Conservation (phyloP, 2,888 invertebrate genomes). For the Tetranychus piercei region DNA sequence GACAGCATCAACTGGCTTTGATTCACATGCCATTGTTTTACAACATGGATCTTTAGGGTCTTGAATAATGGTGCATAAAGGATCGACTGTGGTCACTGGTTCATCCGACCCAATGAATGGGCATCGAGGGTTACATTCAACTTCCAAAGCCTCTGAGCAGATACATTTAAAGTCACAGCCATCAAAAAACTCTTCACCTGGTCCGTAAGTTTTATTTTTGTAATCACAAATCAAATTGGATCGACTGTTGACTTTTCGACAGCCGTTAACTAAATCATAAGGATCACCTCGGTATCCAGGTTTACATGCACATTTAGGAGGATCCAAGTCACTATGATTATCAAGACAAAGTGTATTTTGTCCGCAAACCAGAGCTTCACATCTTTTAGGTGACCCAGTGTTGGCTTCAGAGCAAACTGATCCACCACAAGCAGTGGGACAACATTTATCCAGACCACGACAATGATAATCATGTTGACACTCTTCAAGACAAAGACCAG, state of each 20-base stretch:
- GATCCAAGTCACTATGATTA: slow-evolving; percentile 19
- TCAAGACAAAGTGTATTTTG: slow-evolving; percentile 29
- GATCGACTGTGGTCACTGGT: slow-evolving; percentile 14
- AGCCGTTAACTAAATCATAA: slow-evolving; percentile 28
- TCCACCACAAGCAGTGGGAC: slow-evolving; percentile 27
- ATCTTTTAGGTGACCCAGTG: slow-evolving; percentile 8
- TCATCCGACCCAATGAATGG: slow-evolving; percentile 19
- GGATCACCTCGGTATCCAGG: slow-evolving; percentile 29
- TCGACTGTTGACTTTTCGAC: slow-evolving; percentile 22
- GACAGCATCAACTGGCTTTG: background rate
- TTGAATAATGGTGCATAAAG: slow-evolving; percentile 22
- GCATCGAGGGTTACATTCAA: slow-evolving; percentile 28
- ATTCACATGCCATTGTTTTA: slow-evolving; percentile 23
- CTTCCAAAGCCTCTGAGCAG: slow-evolving; percentile 31
- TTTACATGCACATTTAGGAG: slow-evolving; percentile 28
- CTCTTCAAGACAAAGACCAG: slow-evolving; percentile 23
- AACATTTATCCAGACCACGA: slow-evolving; percentile 25
- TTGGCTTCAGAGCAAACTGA: slow-evolving; percentile 24
- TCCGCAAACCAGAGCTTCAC: slow-evolving; percentile 28
- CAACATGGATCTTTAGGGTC: slow-evolving; percentile 27
- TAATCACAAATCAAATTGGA: slow-evolving; percentile 29
- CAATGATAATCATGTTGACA: slow-evolving; percentile 28
- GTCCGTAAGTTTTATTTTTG: slow-evolving; percentile 30
- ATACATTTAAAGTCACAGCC: slow-evolving; percentile 31
- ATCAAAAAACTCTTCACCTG: slow-evolving; percentile 31